Evolutionary conservation across 2,797 vertebrate species (phyloP), one percentile per base, ranked within the genome.

Genomic region (Cryptoblepharus egeriae): DNA sequence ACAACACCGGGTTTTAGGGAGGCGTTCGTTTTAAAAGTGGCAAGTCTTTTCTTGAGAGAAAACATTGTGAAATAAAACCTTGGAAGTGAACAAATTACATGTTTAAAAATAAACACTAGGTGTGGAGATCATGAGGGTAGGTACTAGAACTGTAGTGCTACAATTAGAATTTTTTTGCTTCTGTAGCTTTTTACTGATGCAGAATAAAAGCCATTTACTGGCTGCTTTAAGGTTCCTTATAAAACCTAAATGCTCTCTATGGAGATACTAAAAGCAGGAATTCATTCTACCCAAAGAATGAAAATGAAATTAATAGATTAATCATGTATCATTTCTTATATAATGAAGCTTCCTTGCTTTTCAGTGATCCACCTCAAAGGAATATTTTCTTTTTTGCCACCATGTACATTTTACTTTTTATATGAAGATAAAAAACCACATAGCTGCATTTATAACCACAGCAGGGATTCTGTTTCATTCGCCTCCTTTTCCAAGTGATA

Each of bases 101-200:
- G 81, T 81, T 85, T 91, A 94, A 91, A 94, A 94, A 93, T 93
- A 92, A 93, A 90, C 71, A 70, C 75, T 74, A 22, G 55, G 20
- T 82, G n/a, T 74, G 18, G 11, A 45, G 85, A 37, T 82, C 64
- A 52, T 69, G 37, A 42, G 35, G 30, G 12, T 83, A 61, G 69
- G 72, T 28, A 77, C 76, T 75, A 77, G 80, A 84, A 72, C 15
- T 57, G 24, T 80, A 45, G 20, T n/a, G 64, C 72, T 85, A 74
- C 32, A 90, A 72, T 72, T 57, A 39, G 26, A 87, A 71, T 81
- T 79, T 73, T 85, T 78, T 57, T 72, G 26, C 58, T 89, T 78
- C 76, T 16, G 55, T 85, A 80, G 63, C 45, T 87, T 55, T 61
- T 79, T 85, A 80, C 65, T 78, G 55, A 78, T 84, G 60, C 75